Percentiles rank a stretch among this genome's conserved stretches.
These are phyloP conservation scores for Samia ricini DNA, from an alignment of 1,140 invertebrate genomes.

Conservation along the genomic window DNA sequence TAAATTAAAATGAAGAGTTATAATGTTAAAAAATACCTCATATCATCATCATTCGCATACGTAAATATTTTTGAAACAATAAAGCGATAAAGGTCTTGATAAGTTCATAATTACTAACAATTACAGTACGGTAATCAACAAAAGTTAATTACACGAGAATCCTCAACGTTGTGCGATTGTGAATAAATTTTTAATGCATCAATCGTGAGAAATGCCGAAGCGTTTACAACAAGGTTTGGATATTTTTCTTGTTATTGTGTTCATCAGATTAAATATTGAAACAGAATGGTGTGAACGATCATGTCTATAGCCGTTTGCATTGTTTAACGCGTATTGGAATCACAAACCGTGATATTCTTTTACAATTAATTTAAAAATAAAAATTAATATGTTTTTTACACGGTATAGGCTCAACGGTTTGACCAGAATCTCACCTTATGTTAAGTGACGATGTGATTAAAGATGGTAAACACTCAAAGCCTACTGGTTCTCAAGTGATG, in stretches of 20 bases:
- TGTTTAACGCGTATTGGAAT: background rate
- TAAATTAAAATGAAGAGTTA: too few species aligned
- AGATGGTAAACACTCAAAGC: too few species aligned
- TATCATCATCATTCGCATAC: too few species aligned
- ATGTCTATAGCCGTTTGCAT: background rate
- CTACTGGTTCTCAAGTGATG: too few species aligned
- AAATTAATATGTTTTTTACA: too few species aligned
- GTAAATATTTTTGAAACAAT: constrained; percentile 26
- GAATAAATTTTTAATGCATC: constrained; percentile 47
- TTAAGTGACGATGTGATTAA: too few species aligned
- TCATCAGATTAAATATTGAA: constrained; percentile 37
- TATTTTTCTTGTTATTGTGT: constrained; percentile 32
- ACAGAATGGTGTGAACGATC: constrained; percentile 22
- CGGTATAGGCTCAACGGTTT: too few species aligned
- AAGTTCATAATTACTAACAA: constrained; percentile 29
- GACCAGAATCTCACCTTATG: too few species aligned
- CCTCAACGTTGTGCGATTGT: constrained; percentile 35
- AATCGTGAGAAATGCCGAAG: constrained; percentile 45
- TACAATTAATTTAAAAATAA: background rate
- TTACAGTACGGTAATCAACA: constrained; percentile 49
- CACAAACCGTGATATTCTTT: background rate
- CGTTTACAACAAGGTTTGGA: constrained; percentile 3
- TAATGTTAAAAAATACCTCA: too few species aligned
- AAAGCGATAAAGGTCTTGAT: constrained; percentile 44
- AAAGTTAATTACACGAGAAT: constrained; percentile 50